These are phyloP conservation scores for Brachypterus glaber DNA, from an alignment of 2,888 invertebrate genomes.

Conservation along the genomic window DNA sequence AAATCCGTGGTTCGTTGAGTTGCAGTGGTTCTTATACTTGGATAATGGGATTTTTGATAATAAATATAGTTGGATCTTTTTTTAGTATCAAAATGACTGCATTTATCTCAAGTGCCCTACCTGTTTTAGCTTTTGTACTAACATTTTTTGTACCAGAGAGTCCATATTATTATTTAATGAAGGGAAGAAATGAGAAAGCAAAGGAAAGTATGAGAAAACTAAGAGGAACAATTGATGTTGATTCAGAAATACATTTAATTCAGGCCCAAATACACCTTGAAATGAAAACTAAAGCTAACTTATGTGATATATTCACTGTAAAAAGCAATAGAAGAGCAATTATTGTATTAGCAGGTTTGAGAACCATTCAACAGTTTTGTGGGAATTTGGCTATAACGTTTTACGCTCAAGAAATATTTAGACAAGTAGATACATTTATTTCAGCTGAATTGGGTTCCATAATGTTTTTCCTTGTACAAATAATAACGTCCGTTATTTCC, in stretches of 20 bases:
- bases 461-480: not conserved
- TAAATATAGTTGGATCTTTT: not conserved
- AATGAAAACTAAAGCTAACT: not conserved
- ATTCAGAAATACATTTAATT: no score
- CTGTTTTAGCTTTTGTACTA: not conserved
- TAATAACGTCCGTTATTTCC: not conserved
- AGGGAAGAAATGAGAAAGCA: not conserved
- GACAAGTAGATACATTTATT: not conserved
- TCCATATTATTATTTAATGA: not conserved
- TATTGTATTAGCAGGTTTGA: not conserved
- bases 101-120: not conserved
- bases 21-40: not conserved
- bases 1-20: not conserved
- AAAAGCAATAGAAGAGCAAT: not conserved
- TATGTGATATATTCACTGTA: not conserved
- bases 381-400: not conserved
- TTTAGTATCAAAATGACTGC: not conserved
- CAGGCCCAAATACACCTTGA: not conserved
- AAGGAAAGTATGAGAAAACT: not conserved
- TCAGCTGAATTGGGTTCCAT: not conserved
- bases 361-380: not conserved
- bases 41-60: not conserved
- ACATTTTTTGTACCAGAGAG: not conserved
- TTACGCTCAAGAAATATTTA: not conserved
- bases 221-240: no score